Evolutionary conservation across 2,888 invertebrate genomes (phyloP).

Genomic region (Penaeus monodon): DNA sequence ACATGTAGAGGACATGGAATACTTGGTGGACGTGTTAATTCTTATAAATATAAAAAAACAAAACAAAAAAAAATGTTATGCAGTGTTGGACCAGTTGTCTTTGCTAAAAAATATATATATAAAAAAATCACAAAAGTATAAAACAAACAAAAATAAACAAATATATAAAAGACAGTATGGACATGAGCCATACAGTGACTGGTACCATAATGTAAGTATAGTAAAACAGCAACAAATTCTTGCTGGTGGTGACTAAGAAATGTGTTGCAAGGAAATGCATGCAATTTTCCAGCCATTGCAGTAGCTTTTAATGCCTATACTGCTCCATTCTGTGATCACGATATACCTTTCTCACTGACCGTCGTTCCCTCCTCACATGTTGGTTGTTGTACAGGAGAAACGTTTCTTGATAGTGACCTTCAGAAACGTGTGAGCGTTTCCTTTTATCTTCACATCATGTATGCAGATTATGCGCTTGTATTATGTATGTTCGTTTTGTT

Average conservation of each 20-base stretch:
- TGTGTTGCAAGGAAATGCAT: constrained; percentile 34
- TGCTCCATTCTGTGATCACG: constrained; percentile 58
- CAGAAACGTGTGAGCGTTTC: constrained; percentile 44
- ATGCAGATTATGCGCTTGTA: constrained; percentile 53
- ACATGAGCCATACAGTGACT: neutral
- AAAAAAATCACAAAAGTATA: no score
- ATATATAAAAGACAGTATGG: neutral
- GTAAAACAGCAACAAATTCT: constrained; percentile 1
- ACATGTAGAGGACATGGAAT: constrained; percentile 18
- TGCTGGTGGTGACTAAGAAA: constrained; percentile 17
- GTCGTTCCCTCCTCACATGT: constrained; percentile 56
- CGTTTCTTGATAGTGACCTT: constrained; percentile 50
- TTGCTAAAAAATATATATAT: no score
- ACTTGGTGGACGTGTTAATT: neutral
- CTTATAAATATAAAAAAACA: neutral
- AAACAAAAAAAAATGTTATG: constrained; percentile 11
- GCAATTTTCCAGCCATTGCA: constrained; percentile 47
- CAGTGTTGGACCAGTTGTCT: no score
- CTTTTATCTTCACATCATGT: constrained; percentile 36
- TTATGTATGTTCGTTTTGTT: constrained; percentile 53
- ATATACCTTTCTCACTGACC: constrained; percentile 45
- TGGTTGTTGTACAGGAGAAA: constrained; percentile 55
- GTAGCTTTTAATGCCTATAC: constrained; percentile 45
- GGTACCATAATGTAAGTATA: neutral
- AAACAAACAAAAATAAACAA: no score